Evolutionary conservation across 2,797 vertebrate genomes (phyloP), one percentile per base, ranked within the genome.

Genomic region (Pogoniulus pusillus): DNA sequence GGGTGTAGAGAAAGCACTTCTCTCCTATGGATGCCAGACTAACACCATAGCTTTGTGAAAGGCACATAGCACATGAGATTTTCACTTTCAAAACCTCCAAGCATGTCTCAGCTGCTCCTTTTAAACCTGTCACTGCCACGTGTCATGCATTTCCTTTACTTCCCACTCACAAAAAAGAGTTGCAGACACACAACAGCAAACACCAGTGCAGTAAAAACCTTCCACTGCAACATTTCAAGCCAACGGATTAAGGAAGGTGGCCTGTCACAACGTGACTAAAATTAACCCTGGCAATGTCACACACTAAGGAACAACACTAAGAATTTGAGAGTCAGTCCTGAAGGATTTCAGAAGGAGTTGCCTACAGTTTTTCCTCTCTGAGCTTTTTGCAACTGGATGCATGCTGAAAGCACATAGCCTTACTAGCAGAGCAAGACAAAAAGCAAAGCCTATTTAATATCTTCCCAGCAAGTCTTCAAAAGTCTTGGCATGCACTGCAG

Each of bases 1-100:
- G 29, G 17, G 11, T 2, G 2, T 0, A 37, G 15, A 0, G 15
- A 45, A 76, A 73, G 41, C 5, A 3, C 12, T 58, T 43, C 64
- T 37, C 49, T 73, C 75, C 82, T 47, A 4, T 0, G 0, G 43
- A 60, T 12, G 24, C 14, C 37, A 49, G 64, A 19, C 27, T n/a
- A 39, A 57, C 10, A 69, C 71, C 35, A 65, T 27, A 43, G 69
- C 76, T 77, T 71, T 51, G 27, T 26, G 24, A 65, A 88, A 78
- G 9, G 30, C 15, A 26, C 14, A 35, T 4, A 57, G 39, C 47
- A 73, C 8, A 1, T 3, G 2, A 63, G 27, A 55, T 30, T 26
- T 80, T 68, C 73, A 29, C 16, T 29, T 69, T 20, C 41, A 62
- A 83, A 85, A 71, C 29, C 62, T 58, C 62, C 30, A n/a, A 68